Evolutionary conservation across 2,888 invertebrate genomes (phyloP).

Genomic region (Piscicola geometra): DNA sequence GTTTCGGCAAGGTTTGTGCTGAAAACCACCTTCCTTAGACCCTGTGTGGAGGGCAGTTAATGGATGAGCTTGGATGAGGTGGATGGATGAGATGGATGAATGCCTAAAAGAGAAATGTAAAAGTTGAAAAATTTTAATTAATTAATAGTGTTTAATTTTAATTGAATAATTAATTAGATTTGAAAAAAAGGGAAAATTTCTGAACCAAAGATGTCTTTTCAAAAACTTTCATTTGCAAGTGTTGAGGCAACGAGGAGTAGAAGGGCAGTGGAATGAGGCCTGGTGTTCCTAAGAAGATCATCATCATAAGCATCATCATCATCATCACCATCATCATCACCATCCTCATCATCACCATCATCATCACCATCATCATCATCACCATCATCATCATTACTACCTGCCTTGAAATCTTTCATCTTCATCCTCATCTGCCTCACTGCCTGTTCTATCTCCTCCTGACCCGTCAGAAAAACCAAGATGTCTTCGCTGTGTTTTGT

Average conservation of each 20-base stretch:
- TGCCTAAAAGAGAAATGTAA: no score
- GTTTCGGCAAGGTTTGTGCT: constrained; percentile 65
- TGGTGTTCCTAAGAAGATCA: constrained; percentile 59
- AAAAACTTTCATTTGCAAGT: constrained; percentile 59
- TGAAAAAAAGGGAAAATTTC: no score
- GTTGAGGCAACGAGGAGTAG: constrained; percentile 60
- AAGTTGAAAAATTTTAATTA: no score
- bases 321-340: no score
- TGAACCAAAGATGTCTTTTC: constrained; percentile 54
- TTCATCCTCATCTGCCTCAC: constrained; percentile 50
- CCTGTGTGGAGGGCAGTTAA: constrained; percentile 37
- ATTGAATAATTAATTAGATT: background rate
- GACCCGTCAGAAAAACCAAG: constrained; percentile 87
- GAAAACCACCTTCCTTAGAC: constrained; percentile 60
- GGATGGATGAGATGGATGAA: background rate
- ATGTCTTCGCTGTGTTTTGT: constrained; percentile 68
- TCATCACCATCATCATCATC: constrained; percentile 10
- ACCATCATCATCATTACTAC: no score
- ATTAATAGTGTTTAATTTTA: no score
- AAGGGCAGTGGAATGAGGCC: constrained; percentile 69
- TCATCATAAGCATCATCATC: no score
- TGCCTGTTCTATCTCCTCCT: constrained; percentile 82
- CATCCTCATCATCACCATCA: no score
- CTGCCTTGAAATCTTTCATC: background rate
- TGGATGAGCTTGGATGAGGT: constrained; percentile 21